Base-by-base conservation (phyloP, 1,140 invertebrate species). In the Drosophila setifemur region DNA sequence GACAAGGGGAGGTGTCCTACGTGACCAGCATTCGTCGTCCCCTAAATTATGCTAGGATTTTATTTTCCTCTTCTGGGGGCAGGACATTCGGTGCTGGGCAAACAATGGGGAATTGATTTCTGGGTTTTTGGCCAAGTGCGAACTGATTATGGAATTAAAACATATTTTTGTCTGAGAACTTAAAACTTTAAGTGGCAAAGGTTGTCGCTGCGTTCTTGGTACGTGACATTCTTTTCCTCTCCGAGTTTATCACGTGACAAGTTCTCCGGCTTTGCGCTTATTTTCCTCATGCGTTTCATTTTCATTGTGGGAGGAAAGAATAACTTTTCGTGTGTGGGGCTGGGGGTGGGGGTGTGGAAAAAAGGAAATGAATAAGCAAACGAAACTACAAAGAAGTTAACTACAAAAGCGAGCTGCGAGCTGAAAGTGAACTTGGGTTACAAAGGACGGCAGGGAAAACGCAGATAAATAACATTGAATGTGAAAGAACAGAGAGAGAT, bases 141-240 rank as follows among this genome's bases (percentile, higher is more conserved):
- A 85, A 64, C 79, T 83, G 81, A 83, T 83, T 85, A 83, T 83
- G 66, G 79, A 85, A 83, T 83, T 83, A 83, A 83, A 83, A 83
- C 79, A 83, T 83, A 83, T 83, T 79, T 82, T 50, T 78, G 74
- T 39, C 48, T 11, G 35, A n/a, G 26, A 74, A 71, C 81, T 85
- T 72, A 83, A 83, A 83, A 83, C 79, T 83, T 83, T 83, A 83
- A 83, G 79, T 83, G 79, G 66, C 79, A 83, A 83, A 83, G 79
- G 79, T 83, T 83, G 79, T 79, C 52, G 60, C 78, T 60, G 53
- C 18, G 43, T 29, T 35, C 21, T 25, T 12, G 42, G 79, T 71
- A 85, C 79, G 79, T 83, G 79, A 83, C 79, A 86, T 67, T 75
- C 74, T 49, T 48, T 69, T 43, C 70, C 58, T 68, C 58, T 77